Conservation (phyloP, 2,888 invertebrate species). For the Caprella mutica region DNA sequence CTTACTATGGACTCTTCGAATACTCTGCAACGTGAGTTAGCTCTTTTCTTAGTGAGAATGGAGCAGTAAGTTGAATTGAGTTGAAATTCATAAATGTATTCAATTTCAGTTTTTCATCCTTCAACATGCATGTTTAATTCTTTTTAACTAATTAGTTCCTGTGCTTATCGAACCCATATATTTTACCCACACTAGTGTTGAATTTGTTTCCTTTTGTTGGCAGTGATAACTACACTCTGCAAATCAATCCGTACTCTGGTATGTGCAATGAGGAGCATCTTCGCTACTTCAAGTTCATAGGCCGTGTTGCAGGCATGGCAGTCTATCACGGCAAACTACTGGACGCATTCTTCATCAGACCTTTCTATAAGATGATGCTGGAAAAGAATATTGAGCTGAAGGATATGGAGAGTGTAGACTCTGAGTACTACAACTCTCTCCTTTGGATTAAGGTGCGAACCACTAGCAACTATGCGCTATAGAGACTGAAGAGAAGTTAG, state of each 20-base stretch:
- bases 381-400: conserved; percentile 82
- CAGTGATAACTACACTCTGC: conserved; percentile 35
- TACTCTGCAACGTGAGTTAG: conserved; percentile 88
- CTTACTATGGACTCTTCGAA: conserved; percentile 97
- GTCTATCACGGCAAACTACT: conserved; percentile 85
- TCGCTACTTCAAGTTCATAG: conserved; percentile 96
- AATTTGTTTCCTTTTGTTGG: neutral
- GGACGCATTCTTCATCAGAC: conserved; percentile 94
- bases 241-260: conserved; percentile 96
- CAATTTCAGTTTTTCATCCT: neutral
- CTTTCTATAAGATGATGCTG: conserved; percentile 99
- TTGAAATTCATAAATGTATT: neutral
- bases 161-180: neutral
- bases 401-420: conserved; percentile 98
- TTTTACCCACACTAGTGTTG: neutral
- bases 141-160: neutral
- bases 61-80: neutral
- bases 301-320: conserved; percentile 96
- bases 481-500: neutral
- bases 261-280: conserved; percentile 96
- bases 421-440: conserved; percentile 95
- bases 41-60: neutral
- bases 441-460: conserved; percentile 65
- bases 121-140: neutral
- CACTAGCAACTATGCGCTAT: too few relatives aligned